phyloP scores from a whole-genome alignment of 2,113 vertebrate species.

The Lagopus muta region DNA sequence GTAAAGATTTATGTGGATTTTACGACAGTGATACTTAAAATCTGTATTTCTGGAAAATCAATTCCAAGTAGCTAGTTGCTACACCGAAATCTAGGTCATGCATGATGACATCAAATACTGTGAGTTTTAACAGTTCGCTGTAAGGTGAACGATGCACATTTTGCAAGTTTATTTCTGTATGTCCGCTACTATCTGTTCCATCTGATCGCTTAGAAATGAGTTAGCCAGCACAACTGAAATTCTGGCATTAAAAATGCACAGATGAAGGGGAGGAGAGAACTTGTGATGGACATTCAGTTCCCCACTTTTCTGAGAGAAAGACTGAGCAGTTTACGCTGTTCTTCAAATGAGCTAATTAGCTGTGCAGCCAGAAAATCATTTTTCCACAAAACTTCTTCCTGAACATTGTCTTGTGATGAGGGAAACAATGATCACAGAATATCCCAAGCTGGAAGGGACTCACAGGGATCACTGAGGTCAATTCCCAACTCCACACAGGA shows the following conservation, averaged over 20 bases:
- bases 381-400: slow-evolving; percentile 7
- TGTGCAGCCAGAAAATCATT: not conserved
- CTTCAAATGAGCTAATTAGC: slow-evolving; percentile 1
- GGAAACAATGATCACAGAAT: not conserved
- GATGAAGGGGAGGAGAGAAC: slow-evolving; percentile 17
- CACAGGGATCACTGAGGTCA: not conserved
- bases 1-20: not conserved
- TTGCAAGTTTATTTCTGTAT: not conserved
- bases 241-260: slow-evolving; percentile 13
- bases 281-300: slow-evolving; percentile 19
- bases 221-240: not conserved
- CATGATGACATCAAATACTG: not conserved
- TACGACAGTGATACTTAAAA: not conserved
- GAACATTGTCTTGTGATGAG: slow-evolving; percentile 3
- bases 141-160: not conserved
- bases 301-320: not conserved
- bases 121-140: not conserved
- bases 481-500: too few relatives aligned
- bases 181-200: not conserved
- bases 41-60: not conserved
- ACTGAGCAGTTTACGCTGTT: not conserved
- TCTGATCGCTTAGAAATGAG: not conserved
- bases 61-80: not conserved
- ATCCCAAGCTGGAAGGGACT: not conserved
- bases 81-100: not conserved